Conservation (phyloP, 2,113 vertebrate species). For the Poicephalus meyeri region DNA sequence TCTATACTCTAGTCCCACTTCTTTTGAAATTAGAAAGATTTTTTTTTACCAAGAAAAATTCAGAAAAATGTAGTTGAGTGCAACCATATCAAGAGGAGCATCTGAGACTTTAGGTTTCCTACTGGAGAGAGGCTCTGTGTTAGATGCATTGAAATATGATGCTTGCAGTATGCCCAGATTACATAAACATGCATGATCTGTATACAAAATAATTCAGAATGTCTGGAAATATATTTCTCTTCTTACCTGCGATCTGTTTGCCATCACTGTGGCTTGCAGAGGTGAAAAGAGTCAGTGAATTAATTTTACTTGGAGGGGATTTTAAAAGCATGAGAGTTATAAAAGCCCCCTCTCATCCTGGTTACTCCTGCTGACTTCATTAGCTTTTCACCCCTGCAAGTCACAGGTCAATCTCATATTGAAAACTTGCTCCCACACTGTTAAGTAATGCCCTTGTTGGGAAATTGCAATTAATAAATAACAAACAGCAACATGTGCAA, state of each 20-base stretch:
- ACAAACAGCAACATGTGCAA: constrained; percentile 1
- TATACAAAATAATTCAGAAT: not conserved
- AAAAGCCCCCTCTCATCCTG: not conserved
- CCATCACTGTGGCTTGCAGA: not conserved
- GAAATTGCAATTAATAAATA: constrained; percentile 52
- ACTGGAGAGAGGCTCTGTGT: not conserved
- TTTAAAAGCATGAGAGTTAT: not conserved
- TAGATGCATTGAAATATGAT: not conserved
- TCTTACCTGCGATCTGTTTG: not conserved
- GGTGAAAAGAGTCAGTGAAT: constrained; percentile 1
- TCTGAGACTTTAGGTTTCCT: not conserved
- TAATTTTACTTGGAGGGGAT: constrained; percentile 12
- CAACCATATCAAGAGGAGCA: not conserved
- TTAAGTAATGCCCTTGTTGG: not conserved
- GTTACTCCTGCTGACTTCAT: not conserved
- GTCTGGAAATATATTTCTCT: not conserved
- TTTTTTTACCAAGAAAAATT: not conserved
- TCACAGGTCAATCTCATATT: not conserved
- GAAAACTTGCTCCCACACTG: not conserved
- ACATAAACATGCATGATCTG: not conserved
- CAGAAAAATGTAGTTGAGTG: not conserved
- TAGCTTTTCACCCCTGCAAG: constrained; percentile 23
- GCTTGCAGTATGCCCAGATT: not conserved
- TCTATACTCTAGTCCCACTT: not conserved
- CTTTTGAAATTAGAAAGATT: not conserved